Conservation (phyloP, 2,113 vertebrate genomes). For the Silurus asotus region DNA sequence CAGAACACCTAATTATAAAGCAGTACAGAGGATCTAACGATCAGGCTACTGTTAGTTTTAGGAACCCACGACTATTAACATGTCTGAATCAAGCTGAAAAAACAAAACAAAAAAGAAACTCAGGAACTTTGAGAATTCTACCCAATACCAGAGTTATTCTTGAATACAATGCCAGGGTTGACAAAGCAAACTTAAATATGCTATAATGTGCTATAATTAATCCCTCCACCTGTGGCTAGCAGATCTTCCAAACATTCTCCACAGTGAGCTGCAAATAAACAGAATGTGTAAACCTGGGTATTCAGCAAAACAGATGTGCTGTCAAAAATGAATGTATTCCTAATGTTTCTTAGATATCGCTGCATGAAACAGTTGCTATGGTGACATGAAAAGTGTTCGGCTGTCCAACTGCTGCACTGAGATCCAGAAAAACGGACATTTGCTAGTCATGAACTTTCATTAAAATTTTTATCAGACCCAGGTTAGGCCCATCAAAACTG, state of each 20-base stretch:
- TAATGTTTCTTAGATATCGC: background rate
- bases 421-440: background rate
- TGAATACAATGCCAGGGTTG: background rate
- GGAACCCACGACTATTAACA: conserved; percentile 2
- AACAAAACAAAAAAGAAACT: too few relatives aligned
- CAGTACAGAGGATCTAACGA: conserved; percentile 27
- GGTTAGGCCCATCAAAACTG: background rate
- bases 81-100: background rate
- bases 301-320: background rate
- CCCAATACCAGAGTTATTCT: background rate
- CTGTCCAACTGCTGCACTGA: background rate
- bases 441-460: background rate
- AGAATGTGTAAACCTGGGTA: background rate
- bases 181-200: background rate
- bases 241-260: background rate
- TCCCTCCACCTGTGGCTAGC: background rate
- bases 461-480: background rate
- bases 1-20: conserved; percentile 42
- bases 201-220: background rate
- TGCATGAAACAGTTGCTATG: background rate
- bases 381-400: background rate
- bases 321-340: background rate
- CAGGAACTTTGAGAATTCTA: conserved; percentile 9
- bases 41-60: background rate
- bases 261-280: background rate